Conservation (phyloP, 2,888 invertebrate genomes). For the Eurytoma adleriae region DNA sequence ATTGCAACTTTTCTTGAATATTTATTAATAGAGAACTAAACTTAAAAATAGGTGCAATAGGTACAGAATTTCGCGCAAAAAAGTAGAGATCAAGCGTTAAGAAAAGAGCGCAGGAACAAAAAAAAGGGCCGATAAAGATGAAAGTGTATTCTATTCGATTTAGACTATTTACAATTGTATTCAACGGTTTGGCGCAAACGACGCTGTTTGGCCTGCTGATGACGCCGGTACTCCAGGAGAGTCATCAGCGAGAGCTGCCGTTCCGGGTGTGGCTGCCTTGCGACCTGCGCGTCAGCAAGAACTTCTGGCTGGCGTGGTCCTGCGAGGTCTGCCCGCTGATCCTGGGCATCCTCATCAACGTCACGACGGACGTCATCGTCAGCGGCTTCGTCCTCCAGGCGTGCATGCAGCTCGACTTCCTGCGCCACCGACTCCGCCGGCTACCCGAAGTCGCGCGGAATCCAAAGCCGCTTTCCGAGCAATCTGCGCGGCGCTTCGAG, state of each 20-base stretch:
- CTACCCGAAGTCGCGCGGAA: background rate
- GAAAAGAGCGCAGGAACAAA: no score
- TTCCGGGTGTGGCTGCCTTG: background rate
- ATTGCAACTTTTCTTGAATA: no score
- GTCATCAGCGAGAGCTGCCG: background rate
- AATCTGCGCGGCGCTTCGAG: background rate
- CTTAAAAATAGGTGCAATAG: no score
- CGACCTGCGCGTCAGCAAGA: background rate
- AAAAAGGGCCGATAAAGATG: no score
- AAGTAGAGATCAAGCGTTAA: no score
- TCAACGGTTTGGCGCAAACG: background rate
- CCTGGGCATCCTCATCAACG: background rate
- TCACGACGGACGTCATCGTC: conserved; percentile 10
- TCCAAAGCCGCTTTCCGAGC: no score
- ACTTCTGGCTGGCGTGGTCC: conserved; percentile 2
- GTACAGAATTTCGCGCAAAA: no score
- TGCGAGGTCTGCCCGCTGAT: background rate
- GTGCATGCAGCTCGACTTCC: conserved; percentile 14
- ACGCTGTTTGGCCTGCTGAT: background rate
- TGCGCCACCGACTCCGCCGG: background rate
- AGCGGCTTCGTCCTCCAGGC: conserved; percentile 8
- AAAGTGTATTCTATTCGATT: no score
- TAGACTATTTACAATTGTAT: background rate
- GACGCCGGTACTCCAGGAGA: background rate
- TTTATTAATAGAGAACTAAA: no score